These are phyloP conservation scores for Masticophis lateralis DNA, from an alignment of 2,797 vertebrate genomes.

Conservation along the genomic window DNA sequence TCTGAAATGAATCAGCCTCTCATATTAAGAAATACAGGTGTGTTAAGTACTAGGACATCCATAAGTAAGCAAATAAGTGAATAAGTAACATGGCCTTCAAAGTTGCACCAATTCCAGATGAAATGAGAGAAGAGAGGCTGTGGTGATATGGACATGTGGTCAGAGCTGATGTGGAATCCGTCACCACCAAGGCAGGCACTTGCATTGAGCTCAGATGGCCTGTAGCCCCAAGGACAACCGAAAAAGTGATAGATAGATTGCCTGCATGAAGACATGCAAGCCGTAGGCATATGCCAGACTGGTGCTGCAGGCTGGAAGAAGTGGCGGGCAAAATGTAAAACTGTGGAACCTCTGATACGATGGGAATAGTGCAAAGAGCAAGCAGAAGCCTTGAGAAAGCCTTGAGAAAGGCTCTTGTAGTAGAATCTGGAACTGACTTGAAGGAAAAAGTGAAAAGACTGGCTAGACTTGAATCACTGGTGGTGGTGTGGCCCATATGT, in stretches of 20 bases:
- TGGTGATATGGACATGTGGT: background rate
- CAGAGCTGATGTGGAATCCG: background rate
- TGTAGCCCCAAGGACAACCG: rapidly evolving
- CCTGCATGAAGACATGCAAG: background rate
- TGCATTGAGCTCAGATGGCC: background rate
- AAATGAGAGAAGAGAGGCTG: background rate
- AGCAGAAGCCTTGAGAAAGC: background rate
- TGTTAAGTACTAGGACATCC: background rate
- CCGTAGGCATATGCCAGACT: background rate
- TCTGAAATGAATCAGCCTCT: background rate
- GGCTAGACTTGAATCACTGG: background rate
- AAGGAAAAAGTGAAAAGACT: background rate
- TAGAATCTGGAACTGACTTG: background rate
- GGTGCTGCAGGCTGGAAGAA: background rate
- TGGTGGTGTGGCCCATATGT: background rate
- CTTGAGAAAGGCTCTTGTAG: background rate
- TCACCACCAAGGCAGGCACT: background rate
- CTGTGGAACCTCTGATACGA: background rate
- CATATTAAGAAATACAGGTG: background rate
- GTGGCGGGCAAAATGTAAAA: background rate
- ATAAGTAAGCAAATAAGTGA: background rate
- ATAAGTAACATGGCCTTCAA: background rate
- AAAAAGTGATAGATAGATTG: background rate
- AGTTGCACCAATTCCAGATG: background rate
- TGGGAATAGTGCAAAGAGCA: background rate